A percentile compares a stretch with the other conserved stretches of the same genome.
These are phyloP conservation scores for Pyrrhura leucotis DNA, from an alignment of 2,797 vertebrate species.

Conservation along the genomic window DNA sequence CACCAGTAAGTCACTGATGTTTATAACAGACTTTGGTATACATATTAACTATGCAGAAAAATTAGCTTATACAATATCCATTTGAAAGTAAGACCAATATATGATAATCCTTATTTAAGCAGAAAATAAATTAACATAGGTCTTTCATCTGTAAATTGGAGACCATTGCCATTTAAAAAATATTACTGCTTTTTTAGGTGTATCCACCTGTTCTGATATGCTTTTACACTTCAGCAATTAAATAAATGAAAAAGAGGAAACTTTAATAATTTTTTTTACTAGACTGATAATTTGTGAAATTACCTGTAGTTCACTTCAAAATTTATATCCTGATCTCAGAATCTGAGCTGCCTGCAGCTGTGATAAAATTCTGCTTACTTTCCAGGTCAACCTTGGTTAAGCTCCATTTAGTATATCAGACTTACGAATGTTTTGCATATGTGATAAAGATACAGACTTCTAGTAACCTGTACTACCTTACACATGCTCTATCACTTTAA, in stretches of 20 bases:
- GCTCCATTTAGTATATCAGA: background rate
- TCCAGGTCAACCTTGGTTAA: background rate
- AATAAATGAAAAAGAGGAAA: background rate
- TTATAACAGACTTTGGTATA: background rate
- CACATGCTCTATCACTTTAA: background rate
- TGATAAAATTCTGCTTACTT: background rate
- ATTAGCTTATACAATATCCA: background rate
- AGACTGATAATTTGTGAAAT: background rate
- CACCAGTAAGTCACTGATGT: background rate
- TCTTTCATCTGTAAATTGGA: background rate
- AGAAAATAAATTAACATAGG: background rate
- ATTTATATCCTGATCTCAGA: background rate
- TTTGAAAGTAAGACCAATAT: background rate
- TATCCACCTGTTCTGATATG: background rate
- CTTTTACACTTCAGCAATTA: background rate
- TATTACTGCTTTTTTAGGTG: background rate
- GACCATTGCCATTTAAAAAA: background rate
- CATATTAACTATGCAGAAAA: background rate
- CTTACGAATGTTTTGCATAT: background rate
- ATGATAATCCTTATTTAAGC: background rate
- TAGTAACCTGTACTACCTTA: background rate
- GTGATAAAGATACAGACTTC: background rate
- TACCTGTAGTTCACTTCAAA: background rate
- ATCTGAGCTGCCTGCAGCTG: background rate
- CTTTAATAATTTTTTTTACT: background rate